These are phyloP conservation scores for Puntigrus tetrazona DNA, from an alignment of 2,113 vertebrate species.

Conservation along the genomic window DNA sequence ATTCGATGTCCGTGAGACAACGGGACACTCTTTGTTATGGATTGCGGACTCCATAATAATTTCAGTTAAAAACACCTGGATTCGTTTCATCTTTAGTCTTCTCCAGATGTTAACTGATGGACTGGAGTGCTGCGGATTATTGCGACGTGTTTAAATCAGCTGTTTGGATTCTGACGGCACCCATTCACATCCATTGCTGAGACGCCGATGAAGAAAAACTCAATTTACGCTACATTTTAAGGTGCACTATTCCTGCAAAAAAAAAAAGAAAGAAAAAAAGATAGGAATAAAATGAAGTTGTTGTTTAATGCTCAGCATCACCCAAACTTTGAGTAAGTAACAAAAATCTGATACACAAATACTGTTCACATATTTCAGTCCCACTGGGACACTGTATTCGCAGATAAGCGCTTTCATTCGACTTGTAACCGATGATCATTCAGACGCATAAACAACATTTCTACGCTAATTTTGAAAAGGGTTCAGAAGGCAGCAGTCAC, in stretches of 20 bases:
- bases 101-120: not conserved
- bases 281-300: not conserved
- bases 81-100: too few species aligned
- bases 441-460: not conserved
- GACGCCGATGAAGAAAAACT: not conserved
- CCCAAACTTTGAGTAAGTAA: not conserved
- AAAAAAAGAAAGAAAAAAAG: not conserved
- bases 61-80: too few species aligned
- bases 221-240: not conserved
- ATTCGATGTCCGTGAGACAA: too few species aligned
- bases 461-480: not conserved
- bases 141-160: too few species aligned
- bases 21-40: too few species aligned
- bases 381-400: not conserved
- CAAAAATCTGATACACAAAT: slow-evolving; percentile 4
- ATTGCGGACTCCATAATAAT: too few species aligned
- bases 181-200: not conserved
- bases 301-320: not conserved
- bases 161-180: not conserved
- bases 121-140: not conserved
- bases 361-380: not conserved
- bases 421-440: not conserved
- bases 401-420: not conserved
- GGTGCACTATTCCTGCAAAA: not conserved
- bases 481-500: not conserved